A percentile compares a stretch with the other conserved stretches of the same genome.
These are phyloP conservation scores for Apamea epomidion DNA, from an alignment of 2,888 invertebrate species.

Conservation along the genomic window DNA sequence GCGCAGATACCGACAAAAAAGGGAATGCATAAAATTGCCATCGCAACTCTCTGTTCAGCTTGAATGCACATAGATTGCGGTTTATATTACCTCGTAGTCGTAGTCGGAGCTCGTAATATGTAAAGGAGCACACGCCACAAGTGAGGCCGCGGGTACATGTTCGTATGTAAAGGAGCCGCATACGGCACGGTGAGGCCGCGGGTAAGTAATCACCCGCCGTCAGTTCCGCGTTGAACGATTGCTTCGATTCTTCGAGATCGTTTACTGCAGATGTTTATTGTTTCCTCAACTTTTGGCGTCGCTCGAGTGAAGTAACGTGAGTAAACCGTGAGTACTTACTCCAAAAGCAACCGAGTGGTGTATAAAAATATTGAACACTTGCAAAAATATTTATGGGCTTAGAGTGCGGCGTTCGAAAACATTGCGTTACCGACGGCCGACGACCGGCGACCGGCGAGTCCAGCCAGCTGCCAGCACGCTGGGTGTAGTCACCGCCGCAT, in stretches of 20 bases:
- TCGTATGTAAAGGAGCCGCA: background rate
- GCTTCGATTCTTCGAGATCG: slow-evolving; percentile 7
- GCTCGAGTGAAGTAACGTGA: slow-evolving; percentile 8
- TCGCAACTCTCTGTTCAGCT: slow-evolving; percentile 35
- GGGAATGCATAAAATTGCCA: slow-evolving; percentile 25
- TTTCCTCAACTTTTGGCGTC: slow-evolving; percentile 30
- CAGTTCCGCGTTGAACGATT: slow-evolving; percentile 20
- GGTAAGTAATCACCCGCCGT: slow-evolving; percentile 21
- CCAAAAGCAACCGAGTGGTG: slow-evolving; percentile 32
- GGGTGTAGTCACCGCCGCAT: background rate
- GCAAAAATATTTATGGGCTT: slow-evolving; percentile 53
- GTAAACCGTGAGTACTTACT: background rate
- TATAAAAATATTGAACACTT: slow-evolving; percentile 50
- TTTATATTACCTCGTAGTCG: slow-evolving; percentile 12
- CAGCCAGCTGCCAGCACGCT: too few relatives aligned
- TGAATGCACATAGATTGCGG: slow-evolving; percentile 36
- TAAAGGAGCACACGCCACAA: background rate
- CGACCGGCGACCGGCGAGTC: background rate
- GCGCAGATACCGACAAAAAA: slow-evolving; percentile 41
- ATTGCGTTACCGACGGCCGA: slow-evolving; percentile 13
- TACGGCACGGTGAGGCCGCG: background rate
- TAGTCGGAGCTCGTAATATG: background rate
- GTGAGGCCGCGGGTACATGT: background rate
- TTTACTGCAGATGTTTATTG: slow-evolving; percentile 43
- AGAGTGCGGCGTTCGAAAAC: slow-evolving; percentile 23